phyloP scores from a whole-genome alignment of 2,888 invertebrate genomes.

The Endomychus coccineus region DNA sequence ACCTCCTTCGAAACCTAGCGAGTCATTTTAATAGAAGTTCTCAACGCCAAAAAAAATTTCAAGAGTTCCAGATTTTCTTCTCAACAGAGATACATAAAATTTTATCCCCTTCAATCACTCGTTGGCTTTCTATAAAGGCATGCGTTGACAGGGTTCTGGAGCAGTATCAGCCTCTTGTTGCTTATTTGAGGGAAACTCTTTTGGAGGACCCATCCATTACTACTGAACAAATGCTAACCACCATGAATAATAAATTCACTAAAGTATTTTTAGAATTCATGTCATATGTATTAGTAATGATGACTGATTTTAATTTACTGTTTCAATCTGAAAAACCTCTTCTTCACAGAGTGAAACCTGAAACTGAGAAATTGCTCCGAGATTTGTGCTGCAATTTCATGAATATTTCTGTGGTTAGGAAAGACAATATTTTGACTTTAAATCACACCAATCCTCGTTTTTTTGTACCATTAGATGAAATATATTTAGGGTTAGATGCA shows the following conservation, averaged over 20 bases:
- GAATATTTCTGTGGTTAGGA: conserved; percentile 11
- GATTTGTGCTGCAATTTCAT: conserved; percentile 16
- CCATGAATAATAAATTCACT: too few relatives aligned
- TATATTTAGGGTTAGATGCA: conserved; percentile 10
- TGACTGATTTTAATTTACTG: too few relatives aligned
- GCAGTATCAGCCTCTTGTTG: too few relatives aligned
- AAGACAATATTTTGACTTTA: conserved; percentile 11
- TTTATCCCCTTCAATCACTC: conserved; percentile 15
- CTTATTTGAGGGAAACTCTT: too few relatives aligned
- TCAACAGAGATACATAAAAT: conserved; percentile 32
- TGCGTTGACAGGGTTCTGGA: conserved; percentile 11
- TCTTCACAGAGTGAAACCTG: conserved; percentile 19
- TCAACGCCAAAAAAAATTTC: conserved; percentile 19
- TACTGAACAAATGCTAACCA: too few relatives aligned
- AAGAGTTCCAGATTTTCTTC: conserved; percentile 31
- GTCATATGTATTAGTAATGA: too few relatives aligned
- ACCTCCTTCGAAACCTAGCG: conserved; percentile 25
- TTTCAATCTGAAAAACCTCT: conserved; percentile 24
- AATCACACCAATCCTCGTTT: conserved; percentile 13
- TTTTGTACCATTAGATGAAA: conserved; percentile 9
- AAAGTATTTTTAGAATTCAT: too few relatives aligned
- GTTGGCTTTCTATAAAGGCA: conserved; percentile 31
- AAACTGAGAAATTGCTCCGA: conserved; percentile 21
- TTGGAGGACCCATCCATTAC: too few relatives aligned
- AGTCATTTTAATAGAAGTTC: conserved; percentile 24